Base-by-base conservation (phyloP, 2,888 invertebrate genomes). In the Heterodera filipjevi region DNA sequence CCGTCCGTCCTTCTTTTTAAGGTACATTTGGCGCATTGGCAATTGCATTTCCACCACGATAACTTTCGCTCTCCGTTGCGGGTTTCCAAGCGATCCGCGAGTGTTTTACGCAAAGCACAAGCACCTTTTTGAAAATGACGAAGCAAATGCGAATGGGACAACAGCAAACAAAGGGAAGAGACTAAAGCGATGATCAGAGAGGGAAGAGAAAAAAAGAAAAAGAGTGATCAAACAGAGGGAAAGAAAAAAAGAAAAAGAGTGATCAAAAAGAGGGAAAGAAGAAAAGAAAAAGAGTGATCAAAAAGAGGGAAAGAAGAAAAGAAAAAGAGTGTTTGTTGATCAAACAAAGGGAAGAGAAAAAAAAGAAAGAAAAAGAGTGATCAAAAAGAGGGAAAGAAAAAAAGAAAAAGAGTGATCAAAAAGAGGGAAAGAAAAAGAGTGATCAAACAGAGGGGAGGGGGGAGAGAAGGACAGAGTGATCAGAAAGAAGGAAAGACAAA, bases 1-100 rank as follows among this genome's bases (percentile, higher is more conserved):
- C 44, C 44, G 44, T 12, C 12, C 12, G 5, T 10, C 12, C 44
- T 44, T 44, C 5, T 44, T 44, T 19, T 3, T 14, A 32, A 86
- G 86, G 86, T 86, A 83, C 75, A 76, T 86, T 16, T 86, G 86
- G 86, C 81, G 86, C 22, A 83, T 84, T 27, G 86, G 82, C n/a
- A 80, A 78, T 8, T 86, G 86, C 77, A 66, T 84, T n/a, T 80
- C 81, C 49, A 80, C 84, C 0, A 85, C 86, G 22, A 86, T 86
- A 22, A 78, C 77, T 16, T 86, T 86, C 74, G 82, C 84, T 33
- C 68, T 86, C 71, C 83, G 84, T 30, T 86, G 86, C 72, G 86
- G 86, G 53, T 85, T 85, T 32, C 85, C 84, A 12, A 81, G 81
- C 2, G 85, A 86, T 80, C 86, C 86, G 3, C 82, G 84, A 32